Conservation (phyloP, 2,888 invertebrate species). For the Carpatolechia fugitivella region DNA sequence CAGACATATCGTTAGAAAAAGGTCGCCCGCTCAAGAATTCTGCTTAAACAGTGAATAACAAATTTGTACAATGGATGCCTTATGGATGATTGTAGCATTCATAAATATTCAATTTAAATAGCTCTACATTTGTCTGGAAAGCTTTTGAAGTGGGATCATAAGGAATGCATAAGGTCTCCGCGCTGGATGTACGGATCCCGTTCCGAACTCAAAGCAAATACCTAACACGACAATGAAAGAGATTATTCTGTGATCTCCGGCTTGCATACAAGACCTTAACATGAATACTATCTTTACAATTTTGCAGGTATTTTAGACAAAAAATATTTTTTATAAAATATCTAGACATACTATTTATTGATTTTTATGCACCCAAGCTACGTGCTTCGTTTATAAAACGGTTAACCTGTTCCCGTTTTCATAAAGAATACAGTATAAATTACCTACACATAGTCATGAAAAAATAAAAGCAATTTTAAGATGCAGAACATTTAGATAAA, state of each 20-base stretch:
- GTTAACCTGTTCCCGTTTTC: too few species aligned
- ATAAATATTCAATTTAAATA: conserved; percentile 71
- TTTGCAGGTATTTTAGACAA: too few species aligned
- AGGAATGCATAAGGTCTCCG: conserved; percentile 62
- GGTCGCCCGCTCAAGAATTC: conserved; percentile 47
- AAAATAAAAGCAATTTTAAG: too few species aligned
- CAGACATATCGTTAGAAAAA: conserved; percentile 38
- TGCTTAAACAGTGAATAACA: conserved; percentile 64
- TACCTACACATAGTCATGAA: too few species aligned
- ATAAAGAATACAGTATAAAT: too few species aligned
- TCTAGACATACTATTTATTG: too few species aligned
- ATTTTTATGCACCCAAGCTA: too few species aligned
- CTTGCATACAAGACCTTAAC: neutral
- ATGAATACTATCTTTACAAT: too few species aligned
- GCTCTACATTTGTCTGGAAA: conserved; percentile 68
- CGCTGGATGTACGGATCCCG: conserved; percentile 46
- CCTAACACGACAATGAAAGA: conserved; percentile 34
- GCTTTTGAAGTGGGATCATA: conserved; percentile 58
- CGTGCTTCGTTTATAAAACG: too few species aligned
- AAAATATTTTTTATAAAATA: too few species aligned
- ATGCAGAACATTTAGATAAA: too few species aligned
- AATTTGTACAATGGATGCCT: conserved; percentile 59
- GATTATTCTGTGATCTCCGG: conserved; percentile 12
- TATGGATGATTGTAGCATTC: conserved; percentile 36
- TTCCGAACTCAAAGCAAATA: conserved; percentile 37